Evolutionary conservation across 2,888 invertebrate genomes (phyloP).

Genomic region (Chrysina gloriosa): DNA sequence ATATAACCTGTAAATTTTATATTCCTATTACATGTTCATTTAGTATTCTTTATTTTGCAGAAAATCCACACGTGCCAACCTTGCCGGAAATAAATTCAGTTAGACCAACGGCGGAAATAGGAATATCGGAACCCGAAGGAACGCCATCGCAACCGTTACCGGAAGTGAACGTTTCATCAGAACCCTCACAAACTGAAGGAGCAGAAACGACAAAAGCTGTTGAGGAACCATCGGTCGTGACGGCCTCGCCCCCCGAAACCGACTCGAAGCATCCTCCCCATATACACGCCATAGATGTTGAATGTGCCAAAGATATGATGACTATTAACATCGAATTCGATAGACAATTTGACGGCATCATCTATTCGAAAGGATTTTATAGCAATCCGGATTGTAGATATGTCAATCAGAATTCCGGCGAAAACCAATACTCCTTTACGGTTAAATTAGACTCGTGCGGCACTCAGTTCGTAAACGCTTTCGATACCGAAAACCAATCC

Average conservation of each 20-base stretch:
- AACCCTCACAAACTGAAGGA: slow-evolving; percentile 9
- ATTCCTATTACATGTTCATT: too few relatives aligned
- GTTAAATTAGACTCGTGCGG: slow-evolving; percentile 82
- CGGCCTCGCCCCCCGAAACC: slow-evolving; percentile 60
- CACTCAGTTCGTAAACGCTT: slow-evolving; percentile 82
- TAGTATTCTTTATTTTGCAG: background rate
- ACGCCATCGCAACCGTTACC: background rate
- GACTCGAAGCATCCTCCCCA: slow-evolving; percentile 80
- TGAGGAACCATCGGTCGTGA: slow-evolving; percentile 38
- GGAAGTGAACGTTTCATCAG: slow-evolving; percentile 40
- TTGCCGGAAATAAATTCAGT: slow-evolving; percentile 2
- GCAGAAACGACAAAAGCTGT: slow-evolving; percentile 45
- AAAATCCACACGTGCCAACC: background rate
- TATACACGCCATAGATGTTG: slow-evolving; percentile 79
- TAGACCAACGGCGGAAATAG: background rate
- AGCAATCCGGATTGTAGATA: slow-evolving; percentile 78
- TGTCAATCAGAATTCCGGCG: slow-evolving; percentile 77
- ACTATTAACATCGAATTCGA: slow-evolving; percentile 84
- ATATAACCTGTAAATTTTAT: too few relatives aligned
- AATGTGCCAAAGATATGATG: slow-evolving; percentile 86
- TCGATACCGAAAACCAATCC: slow-evolving; percentile 80
- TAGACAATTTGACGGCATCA: slow-evolving; percentile 79
- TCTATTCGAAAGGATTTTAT: slow-evolving; percentile 83
- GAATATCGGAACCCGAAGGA: background rate
- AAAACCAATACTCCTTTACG: slow-evolving; percentile 78